Conservation (phyloP, 1,140 invertebrate genomes). For the Mizuhopecten yessoensis region DNA sequence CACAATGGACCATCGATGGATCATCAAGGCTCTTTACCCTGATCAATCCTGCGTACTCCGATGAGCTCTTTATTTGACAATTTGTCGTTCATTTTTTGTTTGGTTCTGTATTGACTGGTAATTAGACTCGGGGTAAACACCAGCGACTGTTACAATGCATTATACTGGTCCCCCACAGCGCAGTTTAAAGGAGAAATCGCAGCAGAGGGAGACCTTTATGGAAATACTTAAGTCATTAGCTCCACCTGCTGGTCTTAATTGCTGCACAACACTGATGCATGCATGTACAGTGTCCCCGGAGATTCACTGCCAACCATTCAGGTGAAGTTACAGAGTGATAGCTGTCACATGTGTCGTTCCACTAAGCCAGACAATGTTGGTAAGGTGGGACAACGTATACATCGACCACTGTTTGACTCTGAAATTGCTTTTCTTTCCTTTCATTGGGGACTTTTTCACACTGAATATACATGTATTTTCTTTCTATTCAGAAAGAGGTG, state of each 20-base stretch:
- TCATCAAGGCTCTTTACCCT: not conserved
- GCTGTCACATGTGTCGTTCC: no score
- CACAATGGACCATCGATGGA: not conserved
- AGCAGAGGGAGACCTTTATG: not conserved
- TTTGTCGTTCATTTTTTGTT: not conserved
- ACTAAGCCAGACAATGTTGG: no score
- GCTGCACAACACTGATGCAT: conserved; percentile 1
- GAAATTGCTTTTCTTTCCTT: no score
- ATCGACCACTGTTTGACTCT: no score
- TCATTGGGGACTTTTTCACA: no score
- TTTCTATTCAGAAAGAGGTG: no score
- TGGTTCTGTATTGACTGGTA: not conserved
- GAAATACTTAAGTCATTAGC: not conserved
- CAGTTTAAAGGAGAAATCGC: not conserved
- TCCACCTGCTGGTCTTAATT: not conserved
- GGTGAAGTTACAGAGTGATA: not conserved
- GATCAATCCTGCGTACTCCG: not conserved
- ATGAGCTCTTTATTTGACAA: conserved; percentile 20
- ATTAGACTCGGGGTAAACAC: not conserved
- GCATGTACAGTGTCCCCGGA: not conserved
- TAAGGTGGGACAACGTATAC: no score
- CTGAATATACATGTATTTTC: no score
- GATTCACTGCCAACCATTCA: not conserved
- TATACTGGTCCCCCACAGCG: not conserved
- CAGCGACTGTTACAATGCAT: not conserved